Evolutionary conservation across 64 coral and sea anemone genomes (phyloP), one percentile per base, ranked within the genome.

Genomic region (Orbicella faveolata): DNA sequence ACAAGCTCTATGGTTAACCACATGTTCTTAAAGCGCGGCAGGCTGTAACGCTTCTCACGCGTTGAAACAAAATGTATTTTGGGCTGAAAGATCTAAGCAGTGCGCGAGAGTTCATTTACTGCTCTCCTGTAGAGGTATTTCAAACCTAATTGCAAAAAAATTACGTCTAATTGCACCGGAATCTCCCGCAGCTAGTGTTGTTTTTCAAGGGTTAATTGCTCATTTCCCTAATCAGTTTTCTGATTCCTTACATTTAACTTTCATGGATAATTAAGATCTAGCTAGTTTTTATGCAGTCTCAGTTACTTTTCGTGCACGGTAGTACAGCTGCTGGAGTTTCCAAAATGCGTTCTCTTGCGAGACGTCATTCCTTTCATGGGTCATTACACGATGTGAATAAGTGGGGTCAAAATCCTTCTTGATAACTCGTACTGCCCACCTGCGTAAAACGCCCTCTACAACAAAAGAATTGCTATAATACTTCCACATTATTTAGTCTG

Each of bases 101-200:
- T 83, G 33, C 35, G 51, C 37, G 65, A 72, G 63, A 3, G 9
- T 85, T 85, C 37, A 68, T 34, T 48, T 81, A 63, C 30, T 34
- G 57, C 57, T 81, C 57, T 72, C 82, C 61, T 72, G 64, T 72
- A 41, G 61, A 83, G 61, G 13, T 20, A 63, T 67, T 83, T 83
- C 36, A 63, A 65, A 68, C 48, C 63, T 81, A 81, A 81, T 81
- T 61, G 79, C 62, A 35, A 83, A 67, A 68, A 83, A 83, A 83
- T 83, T 17, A 37, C 18, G 2, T 52, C 34, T 84, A 72, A 73
- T 85, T 85, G 64, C n/a, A 10, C 36, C 82, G 82, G 63, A 85
- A 85, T 73, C 82, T 85, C 82, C 63, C 21, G 82, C 64, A 5
- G 80, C 34, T 44, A 67, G 10, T 30, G 53, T 39, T 67, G 19